Evolutionary conservation across 2,113 vertebrate genomes (phyloP).

Genomic region (Stigmatopora argus): DNA sequence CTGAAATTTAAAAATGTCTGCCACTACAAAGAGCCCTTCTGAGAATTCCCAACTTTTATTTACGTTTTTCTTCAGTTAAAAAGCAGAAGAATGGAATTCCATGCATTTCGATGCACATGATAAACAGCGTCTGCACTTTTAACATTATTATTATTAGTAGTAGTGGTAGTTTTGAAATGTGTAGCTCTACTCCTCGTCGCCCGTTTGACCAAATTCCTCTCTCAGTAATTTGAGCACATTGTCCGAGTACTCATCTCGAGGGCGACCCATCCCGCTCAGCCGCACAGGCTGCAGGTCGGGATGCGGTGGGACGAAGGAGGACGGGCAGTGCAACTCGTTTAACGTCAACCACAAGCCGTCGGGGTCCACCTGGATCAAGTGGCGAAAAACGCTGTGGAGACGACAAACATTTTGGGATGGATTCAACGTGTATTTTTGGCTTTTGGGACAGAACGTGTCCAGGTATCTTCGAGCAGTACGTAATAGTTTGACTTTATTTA

Average conservation of each 20-base stretch:
- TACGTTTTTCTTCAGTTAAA: too few relatives aligned
- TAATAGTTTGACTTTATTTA: too few relatives aligned
- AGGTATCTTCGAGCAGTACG: too few relatives aligned
- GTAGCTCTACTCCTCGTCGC: not conserved
- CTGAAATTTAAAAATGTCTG: too few relatives aligned
- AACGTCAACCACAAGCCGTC: slow-evolving; percentile 84
- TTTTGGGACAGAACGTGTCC: not conserved
- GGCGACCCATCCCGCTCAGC: slow-evolving; percentile 56
- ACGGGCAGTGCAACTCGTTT: slow-evolving; percentile 72
- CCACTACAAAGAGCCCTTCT: too few relatives aligned
- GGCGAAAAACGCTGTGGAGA: slow-evolving; percentile 77
- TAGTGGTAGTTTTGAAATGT: not conserved
- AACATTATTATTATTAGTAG: too few relatives aligned
- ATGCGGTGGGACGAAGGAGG: slow-evolving; percentile 65
- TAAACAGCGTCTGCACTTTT: too few relatives aligned
- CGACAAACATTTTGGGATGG: not conserved
- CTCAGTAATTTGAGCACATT: slow-evolving; percentile 77
- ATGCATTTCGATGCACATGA: too few relatives aligned
- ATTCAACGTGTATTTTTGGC: not conserved
- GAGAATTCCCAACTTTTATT: too few relatives aligned
- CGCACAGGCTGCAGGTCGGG: slow-evolving; percentile 66
- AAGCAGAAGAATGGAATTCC: too few relatives aligned
- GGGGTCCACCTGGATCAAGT: slow-evolving; percentile 77
- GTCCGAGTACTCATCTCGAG: slow-evolving; percentile 67
- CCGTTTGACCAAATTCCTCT: slow-evolving; percentile 46